Evolutionary conservation across 2,888 invertebrate species (phyloP), one percentile per base, ranked within the genome.

Genomic region (Pristionchus mayeri): DNA sequence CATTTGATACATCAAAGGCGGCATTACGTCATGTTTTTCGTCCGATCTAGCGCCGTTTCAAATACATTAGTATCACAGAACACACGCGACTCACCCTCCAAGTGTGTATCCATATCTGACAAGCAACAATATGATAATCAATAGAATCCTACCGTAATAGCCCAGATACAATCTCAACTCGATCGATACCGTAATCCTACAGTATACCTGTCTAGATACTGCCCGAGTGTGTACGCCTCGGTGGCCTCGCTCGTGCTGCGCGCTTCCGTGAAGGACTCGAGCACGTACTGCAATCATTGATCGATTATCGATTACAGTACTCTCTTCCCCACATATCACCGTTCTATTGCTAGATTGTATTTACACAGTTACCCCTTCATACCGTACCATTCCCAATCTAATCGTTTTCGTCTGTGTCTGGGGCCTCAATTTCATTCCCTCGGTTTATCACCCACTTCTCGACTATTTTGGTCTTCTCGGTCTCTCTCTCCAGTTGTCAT

Each of bases 231-330:
- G 75, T 44, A 84, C 2, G 92, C 90, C 86, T 93, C 92, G 18
- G 90, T 90, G n/a, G 89, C 88, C 79, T 90, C 90, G 76, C 88
- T 87, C 11, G 90, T 91, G 27, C 90, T 90, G 50, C 93, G 85
- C 16, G 90, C 88, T 84, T 93, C 93, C 27, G 91, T 92, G 87
- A 89, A 93, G 30, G 93, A 92, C 84, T 93, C 92, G 81, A 93
- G 87, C 40, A 86, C 87, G 85, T 93, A 93, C 91, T 92, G 54
- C 54, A 79, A 79, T 37, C 21, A 54, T 67, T 67, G 18, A 34
- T 63, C 11, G 63, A 30, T 21, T 57, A 60, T 18, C 60, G 60
- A 6, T 44, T 44, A 44, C 44, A 44, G 44, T 44, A 44, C 44
- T 44, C 44, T n/a, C n/a, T n/a, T n/a, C 44, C 44, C 6, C 44